Evolutionary conservation across 1,140 invertebrate species (phyloP).

Genomic region (Phymastichus coffea): DNA sequence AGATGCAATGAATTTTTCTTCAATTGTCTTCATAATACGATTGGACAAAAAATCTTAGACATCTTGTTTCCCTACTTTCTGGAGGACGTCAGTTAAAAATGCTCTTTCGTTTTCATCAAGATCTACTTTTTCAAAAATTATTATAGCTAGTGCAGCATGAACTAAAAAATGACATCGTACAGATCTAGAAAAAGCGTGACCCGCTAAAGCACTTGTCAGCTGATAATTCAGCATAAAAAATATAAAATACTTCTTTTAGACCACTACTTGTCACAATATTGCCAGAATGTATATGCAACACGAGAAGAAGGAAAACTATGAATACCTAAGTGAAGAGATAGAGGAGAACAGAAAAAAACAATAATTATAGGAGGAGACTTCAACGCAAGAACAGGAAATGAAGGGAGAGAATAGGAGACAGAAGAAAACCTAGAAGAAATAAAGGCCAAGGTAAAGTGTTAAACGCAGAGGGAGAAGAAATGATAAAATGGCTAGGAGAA

Average conservation of each 20-base stretch:
- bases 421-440: too few relatives aligned
- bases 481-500: too few relatives aligned
- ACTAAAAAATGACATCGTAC: conserved; percentile 46
- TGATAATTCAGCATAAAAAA: conserved; percentile 38
- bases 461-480: too few relatives aligned
- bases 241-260: conserved; percentile 39
- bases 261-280: too few relatives aligned
- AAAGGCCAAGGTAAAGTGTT: too few relatives aligned
- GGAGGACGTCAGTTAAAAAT: not conserved
- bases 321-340: too few relatives aligned
- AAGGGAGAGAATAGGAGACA: too few relatives aligned
- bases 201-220: conserved; percentile 46
- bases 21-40: not conserved
- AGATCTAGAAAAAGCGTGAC: conserved; percentile 48
- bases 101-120: not conserved
- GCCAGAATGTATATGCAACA: too few relatives aligned
- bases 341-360: too few relatives aligned
- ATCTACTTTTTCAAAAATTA: not conserved
- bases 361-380: too few relatives aligned
- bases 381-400: too few relatives aligned
- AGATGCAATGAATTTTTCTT: not conserved
- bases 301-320: too few relatives aligned
- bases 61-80: not conserved
- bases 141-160: not conserved
- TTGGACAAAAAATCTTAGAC: not conserved